Conservation (phyloP, 1,140 invertebrate genomes). For the Anastatus disparis region DNA sequence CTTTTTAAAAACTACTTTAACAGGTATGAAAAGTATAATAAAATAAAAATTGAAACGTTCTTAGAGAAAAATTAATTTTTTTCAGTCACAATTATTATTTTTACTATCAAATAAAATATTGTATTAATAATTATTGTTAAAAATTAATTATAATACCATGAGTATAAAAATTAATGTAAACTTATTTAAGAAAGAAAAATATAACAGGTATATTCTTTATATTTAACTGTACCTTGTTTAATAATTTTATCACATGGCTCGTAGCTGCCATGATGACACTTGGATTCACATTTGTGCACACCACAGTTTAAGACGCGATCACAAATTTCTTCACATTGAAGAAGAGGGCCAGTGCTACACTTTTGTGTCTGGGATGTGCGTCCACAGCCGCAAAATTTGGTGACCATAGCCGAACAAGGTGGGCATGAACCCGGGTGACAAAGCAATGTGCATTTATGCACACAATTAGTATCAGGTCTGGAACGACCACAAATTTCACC, state of each 20-base stretch:
- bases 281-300: slow-evolving; percentile 80
- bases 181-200: too few species aligned
- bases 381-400: slow-evolving; percentile 80
- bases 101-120: too few species aligned
- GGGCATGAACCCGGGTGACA: slow-evolving; percentile 94
- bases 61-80: too few species aligned
- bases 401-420: slow-evolving; percentile 67
- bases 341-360: slow-evolving; percentile 74
- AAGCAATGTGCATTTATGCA: slow-evolving; percentile 85
- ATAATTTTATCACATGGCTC: slow-evolving; percentile 71
- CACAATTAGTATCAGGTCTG: slow-evolving; percentile 71
- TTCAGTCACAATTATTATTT: too few species aligned
- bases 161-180: too few species aligned
- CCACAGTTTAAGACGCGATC: slow-evolving; percentile 76
- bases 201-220: too few species aligned
- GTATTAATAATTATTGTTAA: too few species aligned
- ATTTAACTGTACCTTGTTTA: slow-evolving; percentile 50
- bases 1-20: too few species aligned
- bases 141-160: too few species aligned
- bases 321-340: slow-evolving; percentile 82
- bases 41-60: too few species aligned
- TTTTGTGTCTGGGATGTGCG: slow-evolving; percentile 75
- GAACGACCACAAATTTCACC: slow-evolving; percentile 83
- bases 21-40: too few species aligned
- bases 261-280: slow-evolving; percentile 84